Percentiles rank a stretch among this genome's conserved stretches.
Conservation (phyloP, 2,113 vertebrate species). For the Mesitornis unicolor region DNA sequence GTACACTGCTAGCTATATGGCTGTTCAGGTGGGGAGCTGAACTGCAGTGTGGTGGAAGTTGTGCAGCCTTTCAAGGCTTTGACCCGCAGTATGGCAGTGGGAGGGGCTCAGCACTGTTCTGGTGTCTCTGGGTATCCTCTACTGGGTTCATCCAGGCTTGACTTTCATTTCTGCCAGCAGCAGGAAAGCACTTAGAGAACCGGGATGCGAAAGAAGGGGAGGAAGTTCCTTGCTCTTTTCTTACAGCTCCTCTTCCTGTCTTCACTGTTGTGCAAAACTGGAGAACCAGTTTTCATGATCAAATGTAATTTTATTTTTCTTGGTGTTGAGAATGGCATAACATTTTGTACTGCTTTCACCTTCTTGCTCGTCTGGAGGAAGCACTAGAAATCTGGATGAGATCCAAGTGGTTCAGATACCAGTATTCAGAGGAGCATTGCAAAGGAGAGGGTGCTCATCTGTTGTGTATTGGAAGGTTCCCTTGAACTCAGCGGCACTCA, state of each 20-base stretch:
- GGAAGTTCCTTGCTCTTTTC: background rate
- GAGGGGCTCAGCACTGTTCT: background rate
- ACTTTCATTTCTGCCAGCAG: conserved; percentile 22
- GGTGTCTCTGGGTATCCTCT: conserved; percentile 1
- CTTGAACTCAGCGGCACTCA: background rate
- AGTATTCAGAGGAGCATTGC: background rate
- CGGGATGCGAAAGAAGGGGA: background rate
- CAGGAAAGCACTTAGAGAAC: background rate
- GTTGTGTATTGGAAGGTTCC: background rate
- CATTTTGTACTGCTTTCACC: background rate
- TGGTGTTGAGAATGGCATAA: background rate
- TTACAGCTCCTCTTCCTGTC: background rate
- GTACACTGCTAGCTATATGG: background rate
- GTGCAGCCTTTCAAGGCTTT: background rate
- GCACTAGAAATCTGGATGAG: background rate
- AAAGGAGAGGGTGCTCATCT: background rate
- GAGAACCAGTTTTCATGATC: background rate
- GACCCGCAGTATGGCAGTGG: background rate
- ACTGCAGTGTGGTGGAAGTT: background rate
- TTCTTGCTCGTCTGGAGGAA: background rate
- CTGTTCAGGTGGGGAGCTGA: background rate
- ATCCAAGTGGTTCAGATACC: background rate
- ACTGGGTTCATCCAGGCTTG: background rate
- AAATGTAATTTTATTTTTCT: background rate
- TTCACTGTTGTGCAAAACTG: background rate